Evolutionary conservation across 2,113 vertebrate species (phyloP).

Genomic region (Chamaea fasciata): DNA sequence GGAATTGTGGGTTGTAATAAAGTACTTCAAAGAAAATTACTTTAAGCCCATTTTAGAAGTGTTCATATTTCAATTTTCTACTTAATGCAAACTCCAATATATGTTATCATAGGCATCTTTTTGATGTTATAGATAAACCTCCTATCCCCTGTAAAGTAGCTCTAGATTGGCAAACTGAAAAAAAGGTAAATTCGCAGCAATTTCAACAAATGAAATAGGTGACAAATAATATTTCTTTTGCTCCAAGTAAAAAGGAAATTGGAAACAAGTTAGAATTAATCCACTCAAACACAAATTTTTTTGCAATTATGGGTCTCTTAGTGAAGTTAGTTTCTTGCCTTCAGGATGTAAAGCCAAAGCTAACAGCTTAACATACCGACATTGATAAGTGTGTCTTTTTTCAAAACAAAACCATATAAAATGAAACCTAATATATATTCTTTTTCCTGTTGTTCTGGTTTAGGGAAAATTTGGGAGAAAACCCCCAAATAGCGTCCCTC

Average conservation of each 20-base stretch:
- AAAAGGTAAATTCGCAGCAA: neutral
- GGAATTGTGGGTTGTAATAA: neutral
- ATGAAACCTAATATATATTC: neutral
- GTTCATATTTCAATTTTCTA: neutral
- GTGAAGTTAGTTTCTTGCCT: neutral
- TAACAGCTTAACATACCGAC: neutral
- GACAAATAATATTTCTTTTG: neutral
- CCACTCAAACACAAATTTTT: neutral
- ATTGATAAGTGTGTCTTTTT: neutral
- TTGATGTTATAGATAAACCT: neutral
- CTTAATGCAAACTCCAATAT: neutral
- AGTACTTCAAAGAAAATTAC: neutral
- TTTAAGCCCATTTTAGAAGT: neutral
- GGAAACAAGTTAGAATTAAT: neutral
- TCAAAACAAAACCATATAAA: neutral
- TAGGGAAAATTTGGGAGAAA: too few relatives aligned
- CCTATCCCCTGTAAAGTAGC: neutral
- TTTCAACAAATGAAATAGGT: neutral
- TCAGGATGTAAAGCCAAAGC: slow-evolving; percentile 16
- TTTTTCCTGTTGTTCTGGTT: neutral
- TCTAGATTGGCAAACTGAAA: neutral
- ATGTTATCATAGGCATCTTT: neutral
- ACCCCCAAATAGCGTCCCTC: too few relatives aligned
- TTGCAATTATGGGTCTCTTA: neutral
- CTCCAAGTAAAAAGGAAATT: slow-evolving; percentile 5